Base-by-base conservation (phyloP, 2,888 invertebrate genomes). In the Cosmia trapezina region DNA sequence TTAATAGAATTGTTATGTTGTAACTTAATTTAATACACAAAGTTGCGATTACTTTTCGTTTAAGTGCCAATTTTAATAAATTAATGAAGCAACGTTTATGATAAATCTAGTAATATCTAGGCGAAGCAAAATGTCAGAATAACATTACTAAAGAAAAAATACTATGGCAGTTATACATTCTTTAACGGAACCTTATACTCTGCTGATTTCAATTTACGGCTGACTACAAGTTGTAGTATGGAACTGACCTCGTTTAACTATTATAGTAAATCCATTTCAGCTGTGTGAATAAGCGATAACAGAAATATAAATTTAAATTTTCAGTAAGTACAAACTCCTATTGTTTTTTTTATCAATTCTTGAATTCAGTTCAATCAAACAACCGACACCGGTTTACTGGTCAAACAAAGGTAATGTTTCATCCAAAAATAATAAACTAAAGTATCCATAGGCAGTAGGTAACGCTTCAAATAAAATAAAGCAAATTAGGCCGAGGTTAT, bases 161-260 rank as follows among this genome's bases (percentile, higher is more conserved):
- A 41, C 9, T 33, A 43, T 7, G 47, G 14, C 8, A 59, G 45
- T 8, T 59, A 3, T 43, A 45, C 33, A 47, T 76, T 47, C 9
- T 37, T 22, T 59, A 74, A 53, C 11, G 14, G 19, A 57, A 28
- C 14, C n/a, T n/a, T 49, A 22, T 4, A 54, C 33, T 47, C 17
- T n/a, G 28, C 60, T 28, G 70, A 77, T 54, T 77, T 77, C 53
- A 69, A 69, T 60, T 53, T 68, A 74, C 28, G 45, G 41, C 51
- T 41, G 45, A 66, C 19, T 53, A 41, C 60, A 19, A 60, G 9
- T 57, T 41, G 49, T 67, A 56, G 57, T 57, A 47, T 19, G 61
- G 53, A 81, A 70, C 79, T 80, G 81, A 80, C 81, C 81, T 81
- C 49, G 79, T 64, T 77, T 57, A 68, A 80, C 79, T 70, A 81